Base-by-base conservation (phyloP, 30 jellyfish, hydroid and myxozoan genomes). In the Nemopilema nomurai region DNA sequence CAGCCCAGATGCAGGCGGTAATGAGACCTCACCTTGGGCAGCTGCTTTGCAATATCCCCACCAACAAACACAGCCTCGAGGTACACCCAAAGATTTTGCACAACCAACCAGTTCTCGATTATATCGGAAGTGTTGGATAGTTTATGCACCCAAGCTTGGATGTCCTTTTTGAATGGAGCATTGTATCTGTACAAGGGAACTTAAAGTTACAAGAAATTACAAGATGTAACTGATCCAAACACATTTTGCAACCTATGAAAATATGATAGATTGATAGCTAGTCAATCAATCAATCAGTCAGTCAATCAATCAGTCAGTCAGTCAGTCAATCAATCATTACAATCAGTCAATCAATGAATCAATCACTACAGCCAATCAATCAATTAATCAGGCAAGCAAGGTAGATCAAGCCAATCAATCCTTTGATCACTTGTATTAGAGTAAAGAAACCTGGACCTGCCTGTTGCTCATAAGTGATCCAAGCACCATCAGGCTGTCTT, bases 61-160 rank as follows among this genome's bases (percentile, higher is more conserved):
- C 99, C 99, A 31, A 94, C 99, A 86, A 94, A 94, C 71, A 94
- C 99, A 26, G 99, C 99, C 82, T 94, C 99, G 20, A 94, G 81
- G 71, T 94, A 94, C 49, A 94, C 97, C 99, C 99, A 94, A 49
- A 94, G 84, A 70, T 94, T 94, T 79, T 94, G 99, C 67, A 94
- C 99, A 84, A 94, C 88, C 96, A 94, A 66, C 99, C 99, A 94
- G 77, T 92, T 94, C 67, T 94, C 99, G 53, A 94, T 94, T 16
- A 94, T 94, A 49, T 94, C 99, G 16, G 99, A 94, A 1, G 99
- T 94, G 76, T 94, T 94, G 62, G 99, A 94, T 23, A 94, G 84
- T 71, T 94, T 89, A n/a, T 89, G 95, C 67, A 94, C 99, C 99
- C 99, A 94, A 32, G 75, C 28, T 63, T 94, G 99, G 52, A 94